Base-by-base conservation (phyloP, 2,888 invertebrate genomes). In the Drosophila affinis region DNA sequence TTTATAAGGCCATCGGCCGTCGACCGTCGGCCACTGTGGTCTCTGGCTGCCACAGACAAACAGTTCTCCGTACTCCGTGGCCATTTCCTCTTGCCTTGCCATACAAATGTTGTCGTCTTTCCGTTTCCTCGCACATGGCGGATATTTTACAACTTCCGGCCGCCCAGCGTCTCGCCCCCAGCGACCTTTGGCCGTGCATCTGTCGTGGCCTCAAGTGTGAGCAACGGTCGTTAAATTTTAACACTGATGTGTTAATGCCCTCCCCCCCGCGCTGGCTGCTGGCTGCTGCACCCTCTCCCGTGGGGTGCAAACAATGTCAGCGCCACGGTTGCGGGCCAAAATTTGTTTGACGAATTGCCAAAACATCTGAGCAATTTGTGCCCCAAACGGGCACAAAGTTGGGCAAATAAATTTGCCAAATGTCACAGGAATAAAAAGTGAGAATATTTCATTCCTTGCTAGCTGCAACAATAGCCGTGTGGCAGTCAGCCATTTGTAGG, bases 181-280 rank as follows among this genome's bases (percentile, higher is more conserved):
- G 3, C 47, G 39, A 39, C 39, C n/a, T 39, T 39, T n/a, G 7
- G 56, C 47, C 46, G 60, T 60, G 62, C 58, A 62, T 64, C 9
- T 58, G 58, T 32, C 54, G 21, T 32, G 53, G 29, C n/a, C 12
- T 12, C 17, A 34, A 17, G 44, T 29, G 45, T 39, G 39, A 18
- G 51, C 21, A 58, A 48, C 55, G 78, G 69, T 84, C 82, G 89
- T 83, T 81, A 83, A 83, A 88, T 87, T 83, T 88, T 74, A 88
- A 88, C 87, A 84, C 82, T 74, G 85, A 87, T 88, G 82, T 83
- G 82, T 88, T 88, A 83, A 83, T 87, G 84, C 76, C 70, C 7
- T n/a, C 7, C 67, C 56, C 55, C 55, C 21, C 21, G 21, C 21
- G 21, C 21, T 21, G 21, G 2, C 21, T 21, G 34, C 54, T 56